These are phyloP conservation scores for Malacoctenus gilli DNA, from an alignment of 2,797 vertebrate species.

Conservation along the genomic window DNA sequence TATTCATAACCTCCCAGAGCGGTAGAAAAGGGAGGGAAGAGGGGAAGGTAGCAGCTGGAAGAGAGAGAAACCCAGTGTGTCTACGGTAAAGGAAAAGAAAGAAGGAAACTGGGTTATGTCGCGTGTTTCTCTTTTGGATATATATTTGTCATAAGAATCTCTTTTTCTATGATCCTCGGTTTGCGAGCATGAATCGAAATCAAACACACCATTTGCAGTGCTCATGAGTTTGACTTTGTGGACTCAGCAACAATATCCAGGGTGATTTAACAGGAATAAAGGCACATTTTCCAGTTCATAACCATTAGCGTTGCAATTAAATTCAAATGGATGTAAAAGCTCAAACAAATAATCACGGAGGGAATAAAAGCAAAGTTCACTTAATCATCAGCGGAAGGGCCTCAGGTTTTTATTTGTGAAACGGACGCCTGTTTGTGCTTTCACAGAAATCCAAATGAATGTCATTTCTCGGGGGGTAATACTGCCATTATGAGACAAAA, in stretches of 20 bases:
- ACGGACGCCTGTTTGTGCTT: background rate
- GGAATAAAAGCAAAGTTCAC: constrained; percentile 14
- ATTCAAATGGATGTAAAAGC: constrained; percentile 50
- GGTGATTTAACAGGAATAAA: constrained; percentile 53
- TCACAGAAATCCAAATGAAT: background rate
- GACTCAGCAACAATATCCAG: constrained; percentile 59
- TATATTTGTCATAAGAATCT: constrained; percentile 28
- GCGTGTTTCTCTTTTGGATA: too few relatives aligned
- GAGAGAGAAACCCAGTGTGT: constrained; percentile 31
- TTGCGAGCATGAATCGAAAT: constrained; percentile 36
- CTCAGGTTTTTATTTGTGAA: constrained; percentile 10
- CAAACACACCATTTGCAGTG: constrained; percentile 45
- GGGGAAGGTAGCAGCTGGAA: constrained; percentile 27
- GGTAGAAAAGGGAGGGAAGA: constrained; percentile 32
- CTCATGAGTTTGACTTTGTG: constrained; percentile 52
- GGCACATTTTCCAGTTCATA: constrained; percentile 52
- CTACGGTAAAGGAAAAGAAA: constrained; percentile 36
- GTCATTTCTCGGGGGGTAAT: background rate
- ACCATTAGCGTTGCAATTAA: constrained; percentile 62
- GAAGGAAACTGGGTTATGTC: constrained; percentile 11
- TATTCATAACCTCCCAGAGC: constrained; percentile 72
- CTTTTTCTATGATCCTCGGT: constrained; percentile 12
- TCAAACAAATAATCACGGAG: constrained; percentile 33
- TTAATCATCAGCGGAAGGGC: constrained; percentile 26
- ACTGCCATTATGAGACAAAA: background rate